A percentile compares a stretch with the other conserved stretches of the same genome.
These are phyloP conservation scores for Pelecanoides urinatrix DNA, from an alignment of 2,113 vertebrate genomes.

Conservation along the genomic window DNA sequence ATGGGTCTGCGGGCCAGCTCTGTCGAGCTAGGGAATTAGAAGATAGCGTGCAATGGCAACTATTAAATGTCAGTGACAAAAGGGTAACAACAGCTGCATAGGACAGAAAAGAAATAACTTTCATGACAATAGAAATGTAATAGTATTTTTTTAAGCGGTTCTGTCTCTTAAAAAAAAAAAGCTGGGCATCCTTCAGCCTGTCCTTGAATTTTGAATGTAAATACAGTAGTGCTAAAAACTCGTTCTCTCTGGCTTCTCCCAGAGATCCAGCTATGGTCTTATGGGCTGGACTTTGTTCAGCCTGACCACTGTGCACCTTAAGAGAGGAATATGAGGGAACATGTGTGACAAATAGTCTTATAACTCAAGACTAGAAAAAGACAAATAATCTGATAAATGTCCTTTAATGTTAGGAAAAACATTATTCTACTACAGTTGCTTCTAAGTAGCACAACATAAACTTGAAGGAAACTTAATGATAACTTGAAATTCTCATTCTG, in stretches of 20 bases:
- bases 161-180: not conserved
- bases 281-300: not conserved
- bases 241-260: not conserved
- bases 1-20: not conserved
- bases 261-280: not conserved
- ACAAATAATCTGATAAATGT: not conserved
- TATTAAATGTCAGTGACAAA: not conserved
- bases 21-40: not conserved
- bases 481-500: not conserved
- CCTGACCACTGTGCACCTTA: slow-evolving; percentile 4
- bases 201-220: slow-evolving; percentile 24
- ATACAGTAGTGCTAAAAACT: not conserved
- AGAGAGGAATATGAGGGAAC: slow-evolving; percentile 15
- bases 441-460: not conserved
- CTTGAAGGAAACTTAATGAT: not conserved
- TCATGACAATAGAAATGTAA: not conserved
- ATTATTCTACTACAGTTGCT: not conserved
- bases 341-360: not conserved
- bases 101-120: not conserved
- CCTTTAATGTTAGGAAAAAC: not conserved
- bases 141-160: not conserved
- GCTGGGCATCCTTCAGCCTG: not conserved
- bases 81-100: not conserved
- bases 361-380: not conserved
- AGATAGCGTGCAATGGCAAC: not conserved